phyloP scores from a whole-genome alignment of 2,888 invertebrate species.

The Embidobia sp. region DNA sequence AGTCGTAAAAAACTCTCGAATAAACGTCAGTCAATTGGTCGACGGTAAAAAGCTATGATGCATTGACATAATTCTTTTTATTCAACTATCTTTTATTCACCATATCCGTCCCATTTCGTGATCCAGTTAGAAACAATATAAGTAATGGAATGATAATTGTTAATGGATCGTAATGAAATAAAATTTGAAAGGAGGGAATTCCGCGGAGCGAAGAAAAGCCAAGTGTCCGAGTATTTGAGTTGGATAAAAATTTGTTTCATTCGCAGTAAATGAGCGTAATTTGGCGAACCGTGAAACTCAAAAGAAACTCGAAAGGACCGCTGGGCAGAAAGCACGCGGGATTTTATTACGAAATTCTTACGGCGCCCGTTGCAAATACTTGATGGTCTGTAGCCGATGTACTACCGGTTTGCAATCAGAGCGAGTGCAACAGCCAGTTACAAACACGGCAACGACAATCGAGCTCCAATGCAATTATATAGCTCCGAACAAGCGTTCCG shows the following conservation, averaged over 20 bases:
- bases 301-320: slow-evolving; percentile 54
- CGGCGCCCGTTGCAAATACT: slow-evolving; percentile 49
- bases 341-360: slow-evolving; percentile 64
- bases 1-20: too few relatives aligned
- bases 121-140: too few relatives aligned
- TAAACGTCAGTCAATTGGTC: too few relatives aligned
- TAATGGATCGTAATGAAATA: too few relatives aligned
- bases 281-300: slow-evolving; percentile 49
- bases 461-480: slow-evolving; percentile 74
- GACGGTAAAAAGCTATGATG: too few relatives aligned
- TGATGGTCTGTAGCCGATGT: slow-evolving; percentile 60
- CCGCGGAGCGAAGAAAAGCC: too few relatives aligned
- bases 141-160: too few relatives aligned
- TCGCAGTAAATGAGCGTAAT: slow-evolving; percentile 33
- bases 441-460: slow-evolving; percentile 60
- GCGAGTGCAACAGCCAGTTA: slow-evolving; percentile 62
- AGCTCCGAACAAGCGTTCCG: slow-evolving; percentile 67
- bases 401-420: slow-evolving; percentile 60
- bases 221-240: slow-evolving; percentile 10
- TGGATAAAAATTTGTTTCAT: slow-evolving; percentile 37
- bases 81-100: too few relatives aligned
- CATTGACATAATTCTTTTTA: too few relatives aligned
- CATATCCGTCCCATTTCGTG: too few relatives aligned
- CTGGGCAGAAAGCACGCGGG: slow-evolving; percentile 40
- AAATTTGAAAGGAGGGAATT: too few relatives aligned